Conservation (phyloP, 2,888 invertebrate genomes). For the Limnephilus lunatus region DNA sequence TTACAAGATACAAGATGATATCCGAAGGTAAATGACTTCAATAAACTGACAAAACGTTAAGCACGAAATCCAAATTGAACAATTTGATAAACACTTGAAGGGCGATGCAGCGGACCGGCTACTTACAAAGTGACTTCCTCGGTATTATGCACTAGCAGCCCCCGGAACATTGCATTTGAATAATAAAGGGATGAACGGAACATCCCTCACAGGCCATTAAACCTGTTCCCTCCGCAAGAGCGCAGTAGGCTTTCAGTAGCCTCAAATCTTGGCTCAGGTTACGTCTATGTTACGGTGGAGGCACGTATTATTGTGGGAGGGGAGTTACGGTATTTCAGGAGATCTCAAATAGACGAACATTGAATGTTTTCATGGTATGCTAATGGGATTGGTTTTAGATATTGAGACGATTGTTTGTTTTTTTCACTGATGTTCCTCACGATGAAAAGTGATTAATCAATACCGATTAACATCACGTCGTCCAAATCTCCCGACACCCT, state of each 20-base stretch:
- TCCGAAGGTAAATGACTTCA: neutral
- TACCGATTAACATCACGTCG: no score
- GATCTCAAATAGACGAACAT: no score
- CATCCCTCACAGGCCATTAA: constrained; percentile 29
- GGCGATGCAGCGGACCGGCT: constrained; percentile 4
- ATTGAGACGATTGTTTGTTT: no score
- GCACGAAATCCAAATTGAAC: constrained; percentile 6
- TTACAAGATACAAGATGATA: neutral
- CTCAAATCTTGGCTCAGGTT: constrained; percentile 1
- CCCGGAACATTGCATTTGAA: constrained; percentile 59
- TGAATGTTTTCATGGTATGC: no score
- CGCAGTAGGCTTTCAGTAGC: neutral
- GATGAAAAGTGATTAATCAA: no score
- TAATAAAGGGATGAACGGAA: constrained; percentile 58
- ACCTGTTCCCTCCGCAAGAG: constrained; percentile 23
- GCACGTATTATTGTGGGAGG: neutral
- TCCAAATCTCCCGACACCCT: no score
- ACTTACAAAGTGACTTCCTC: constrained; percentile 23
- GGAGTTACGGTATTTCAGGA: neutral
- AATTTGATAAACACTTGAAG: constrained; percentile 13
- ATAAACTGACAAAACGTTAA: constrained; percentile 16
- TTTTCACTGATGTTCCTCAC: no score
- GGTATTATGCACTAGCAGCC: constrained; percentile 31
- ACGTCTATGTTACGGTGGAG: neutral
- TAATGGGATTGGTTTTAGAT: no score